Base-by-base conservation (phyloP, 2,797 vertebrate genomes). In the Cetoscarus ocellatus region DNA sequence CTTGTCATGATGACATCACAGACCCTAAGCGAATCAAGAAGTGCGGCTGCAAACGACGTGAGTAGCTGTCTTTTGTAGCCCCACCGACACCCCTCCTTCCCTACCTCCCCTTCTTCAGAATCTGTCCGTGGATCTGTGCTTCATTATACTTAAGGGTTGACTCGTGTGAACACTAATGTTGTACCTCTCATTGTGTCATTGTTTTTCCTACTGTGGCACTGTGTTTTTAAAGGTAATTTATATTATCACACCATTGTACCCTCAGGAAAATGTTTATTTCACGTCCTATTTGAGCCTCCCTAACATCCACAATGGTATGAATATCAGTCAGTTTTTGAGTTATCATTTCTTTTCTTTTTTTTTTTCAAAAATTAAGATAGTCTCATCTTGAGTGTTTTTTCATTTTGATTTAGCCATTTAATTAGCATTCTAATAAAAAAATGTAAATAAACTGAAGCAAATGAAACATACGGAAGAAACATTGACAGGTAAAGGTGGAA, bases 11-110 rank as follows among this genome's bases (percentile, higher is more conserved):
- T 89, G 98, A 99, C 96, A 97, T 99, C 97, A 97, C 97, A 3
- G 98, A 99, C 95, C 97, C 98, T 82, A 99, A 99, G 96, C 95
- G 97, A 91, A 99, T 99, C 87, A 99, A 99, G 94, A 99, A 99
- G 94, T 99, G 98, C 67, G 98, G 96, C 95, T 99, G 98, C 96
- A 99, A 99, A 93, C 93, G 98, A 96, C 95, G 98, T 99, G 96
- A 99, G 98, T 99, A 94, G 65, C 73, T 50, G 51, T 4, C 17
- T 52, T 59, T 73, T 67, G 56, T 17, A 17, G 39, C 42, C 61
- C 36, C 43, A 13, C 14, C 10, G 15, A 39, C 6, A 0, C 15
- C 47, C 73, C 47, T 64, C 55, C 45, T 61, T 79, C 67, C 65
- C 52, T 56, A 67, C 83, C 70, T 67, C 67, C 58, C 64, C n/a